Evolutionary conservation across 2,113 vertebrate species (phyloP).

Genomic region (Mesembrinibis cayennensis): DNA sequence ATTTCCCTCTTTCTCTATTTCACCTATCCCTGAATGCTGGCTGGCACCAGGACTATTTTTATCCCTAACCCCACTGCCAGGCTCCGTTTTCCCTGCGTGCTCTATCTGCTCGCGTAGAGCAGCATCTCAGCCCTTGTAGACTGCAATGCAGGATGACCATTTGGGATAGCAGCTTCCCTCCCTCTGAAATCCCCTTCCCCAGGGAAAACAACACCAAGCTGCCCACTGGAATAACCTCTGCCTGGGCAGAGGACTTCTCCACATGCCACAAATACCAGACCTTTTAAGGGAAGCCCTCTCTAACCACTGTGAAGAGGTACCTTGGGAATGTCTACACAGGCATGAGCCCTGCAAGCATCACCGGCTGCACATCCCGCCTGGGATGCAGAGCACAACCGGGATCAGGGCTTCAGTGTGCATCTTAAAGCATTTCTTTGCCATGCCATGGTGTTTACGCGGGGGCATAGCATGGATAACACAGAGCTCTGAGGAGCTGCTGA

Average conservation of each 20-base stretch:
- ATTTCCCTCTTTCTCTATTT: not conserved
- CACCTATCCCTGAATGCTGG: rapidly evolving
- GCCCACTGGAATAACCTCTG: not conserved
- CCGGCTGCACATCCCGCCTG: rapidly evolving
- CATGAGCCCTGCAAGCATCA: not conserved
- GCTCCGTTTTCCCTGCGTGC: rapidly evolving
- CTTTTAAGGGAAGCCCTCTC: slow-evolving; percentile 54
- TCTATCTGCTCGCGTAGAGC: not conserved
- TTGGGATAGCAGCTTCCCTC: rapidly evolving
- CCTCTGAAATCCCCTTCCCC: not conserved
- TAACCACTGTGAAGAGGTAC: not conserved
- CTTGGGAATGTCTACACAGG: not conserved
- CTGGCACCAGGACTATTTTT: not conserved
- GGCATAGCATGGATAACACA: not conserved
- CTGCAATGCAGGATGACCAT: rapidly evolving
- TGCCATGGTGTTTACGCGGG: not conserved
- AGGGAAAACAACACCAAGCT: not conserved
- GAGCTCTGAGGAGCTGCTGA: not conserved
- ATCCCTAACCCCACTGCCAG: not conserved
- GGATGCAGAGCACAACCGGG: not conserved
- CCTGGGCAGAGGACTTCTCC: slow-evolving; percentile 1
- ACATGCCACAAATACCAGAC: slow-evolving; percentile 21
- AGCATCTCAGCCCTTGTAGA: not conserved
- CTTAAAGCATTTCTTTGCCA: not conserved
- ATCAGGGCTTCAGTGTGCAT: rapidly evolving